Conservation (phyloP, 2,888 invertebrate species). For the Lycaena phlaeas region DNA sequence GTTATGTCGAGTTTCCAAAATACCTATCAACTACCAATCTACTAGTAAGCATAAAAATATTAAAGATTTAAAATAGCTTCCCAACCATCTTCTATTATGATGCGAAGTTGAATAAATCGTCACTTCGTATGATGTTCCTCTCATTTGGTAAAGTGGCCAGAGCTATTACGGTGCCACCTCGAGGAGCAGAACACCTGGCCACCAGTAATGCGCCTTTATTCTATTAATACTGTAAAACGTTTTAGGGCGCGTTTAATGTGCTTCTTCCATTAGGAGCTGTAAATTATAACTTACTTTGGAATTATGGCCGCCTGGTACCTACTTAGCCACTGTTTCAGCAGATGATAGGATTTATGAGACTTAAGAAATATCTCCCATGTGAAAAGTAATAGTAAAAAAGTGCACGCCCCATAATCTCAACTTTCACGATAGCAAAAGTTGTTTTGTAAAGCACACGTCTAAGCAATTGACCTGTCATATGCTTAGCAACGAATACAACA, state of each 20-base stretch:
- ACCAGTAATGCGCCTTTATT: constrained; percentile 32
- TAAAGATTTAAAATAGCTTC: too few relatives aligned
- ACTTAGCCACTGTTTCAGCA: constrained; percentile 28
- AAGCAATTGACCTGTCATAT: too few relatives aligned
- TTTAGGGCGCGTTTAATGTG: constrained; percentile 58
- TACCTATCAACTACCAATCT: too few relatives aligned
- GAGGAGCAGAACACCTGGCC: constrained; percentile 49
- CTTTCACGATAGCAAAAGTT: too few relatives aligned
- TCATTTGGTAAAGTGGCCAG: constrained; percentile 35
- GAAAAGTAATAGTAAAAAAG: too few relatives aligned
- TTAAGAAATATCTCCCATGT: constrained; percentile 1
- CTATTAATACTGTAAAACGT: constrained; percentile 64
- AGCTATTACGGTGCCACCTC: constrained; percentile 50
- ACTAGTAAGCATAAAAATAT: too few relatives aligned
- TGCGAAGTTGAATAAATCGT: not conserved
- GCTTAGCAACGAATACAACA: too few relatives aligned
- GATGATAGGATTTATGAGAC: constrained; percentile 28
- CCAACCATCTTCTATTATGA: not conserved
- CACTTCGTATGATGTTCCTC: constrained; percentile 12
- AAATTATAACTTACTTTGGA: constrained; percentile 59
- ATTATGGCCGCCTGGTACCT: constrained; percentile 39
- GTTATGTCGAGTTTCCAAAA: too few relatives aligned
- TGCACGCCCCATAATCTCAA: too few relatives aligned
- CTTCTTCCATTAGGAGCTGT: constrained; percentile 64
- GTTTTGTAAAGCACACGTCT: too few relatives aligned